Percentiles rank a stretch among this genome's conserved stretches.
phyloP scores from a whole-genome alignment of 2,797 vertebrate species.

The Protosalanx chinensis region DNA sequence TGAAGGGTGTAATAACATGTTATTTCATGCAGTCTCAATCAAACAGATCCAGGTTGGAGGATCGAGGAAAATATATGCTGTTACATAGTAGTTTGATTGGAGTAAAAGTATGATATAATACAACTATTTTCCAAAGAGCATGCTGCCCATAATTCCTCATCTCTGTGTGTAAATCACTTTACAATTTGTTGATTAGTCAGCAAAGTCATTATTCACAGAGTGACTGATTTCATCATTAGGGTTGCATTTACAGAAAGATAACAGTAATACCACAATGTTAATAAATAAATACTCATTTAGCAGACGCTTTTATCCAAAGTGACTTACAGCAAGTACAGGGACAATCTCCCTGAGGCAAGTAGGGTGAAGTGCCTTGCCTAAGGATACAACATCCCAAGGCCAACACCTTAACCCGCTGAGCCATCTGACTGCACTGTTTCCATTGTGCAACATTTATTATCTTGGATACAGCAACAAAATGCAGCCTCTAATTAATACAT shows the following conservation, averaged over 20 bases:
- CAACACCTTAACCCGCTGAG: too few relatives aligned
- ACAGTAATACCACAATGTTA: too few relatives aligned
- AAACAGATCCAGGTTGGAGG: not conserved
- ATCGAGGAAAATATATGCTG: not conserved
- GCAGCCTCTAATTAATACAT: not conserved
- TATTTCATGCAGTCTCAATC: conserved; percentile 9
- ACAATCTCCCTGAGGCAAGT: too few relatives aligned
- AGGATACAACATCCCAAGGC: too few relatives aligned
- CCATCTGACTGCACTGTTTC: too few relatives aligned
- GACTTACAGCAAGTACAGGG: too few relatives aligned
- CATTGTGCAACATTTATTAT: too few relatives aligned
- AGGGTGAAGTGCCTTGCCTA: too few relatives aligned
- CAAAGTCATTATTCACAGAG: conserved; percentile 22
- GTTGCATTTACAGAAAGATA: not conserved
- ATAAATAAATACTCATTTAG: too few relatives aligned
- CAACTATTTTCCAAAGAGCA: not conserved
- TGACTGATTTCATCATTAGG: not conserved
- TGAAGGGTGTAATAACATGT: not conserved
- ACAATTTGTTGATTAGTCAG: conserved; percentile 11
- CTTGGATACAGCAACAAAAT: not conserved
- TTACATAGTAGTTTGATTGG: not conserved
- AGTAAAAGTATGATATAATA: not conserved
- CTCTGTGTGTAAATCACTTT: conserved; percentile 2
- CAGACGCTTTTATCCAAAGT: too few relatives aligned
- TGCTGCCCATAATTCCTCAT: not conserved